Conservation (phyloP, 1,140 invertebrate species). For the Hyles euphorbiae region DNA sequence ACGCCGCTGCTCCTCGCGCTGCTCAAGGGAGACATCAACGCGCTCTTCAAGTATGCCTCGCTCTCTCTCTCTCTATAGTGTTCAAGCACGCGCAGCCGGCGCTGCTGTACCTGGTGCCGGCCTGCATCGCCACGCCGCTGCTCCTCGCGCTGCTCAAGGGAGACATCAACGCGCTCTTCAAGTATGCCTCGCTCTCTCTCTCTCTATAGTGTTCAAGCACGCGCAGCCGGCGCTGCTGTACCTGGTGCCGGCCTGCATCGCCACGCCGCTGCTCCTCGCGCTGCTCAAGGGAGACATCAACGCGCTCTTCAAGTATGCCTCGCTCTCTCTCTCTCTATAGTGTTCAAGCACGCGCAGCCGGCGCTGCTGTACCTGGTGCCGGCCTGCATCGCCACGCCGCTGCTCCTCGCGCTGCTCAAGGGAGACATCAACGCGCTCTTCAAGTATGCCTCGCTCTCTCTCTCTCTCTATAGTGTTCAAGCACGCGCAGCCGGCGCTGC, state of each 20-base stretch:
- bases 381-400: conserved; percentile 93
- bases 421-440: conserved; percentile 95
- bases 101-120: conserved; percentile 96
- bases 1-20: conserved; percentile 91
- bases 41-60: conserved; percentile 90
- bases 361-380: conserved; percentile 98
- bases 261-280: conserved; percentile 90
- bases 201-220: conserved; percentile 93
- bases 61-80: conserved; percentile 59
- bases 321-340: conserved; percentile 21
- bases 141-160: conserved; percentile 91
- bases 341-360: conserved; percentile 99
- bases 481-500: conserved; percentile 98
- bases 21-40: conserved; percentile 92
- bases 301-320: conserved; percentile 91
- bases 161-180: conserved; percentile 92
- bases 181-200: conserved; percentile 79
- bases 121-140: conserved; percentile 93
- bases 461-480: conserved; percentile 89
- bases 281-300: conserved; percentile 94
- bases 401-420: conserved; percentile 89
- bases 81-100: conserved; percentile 99
- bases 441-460: conserved; percentile 80
- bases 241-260: conserved; percentile 96
- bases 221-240: conserved; percentile 99